Base-by-base conservation (phyloP, 2,888 invertebrate species). In the Belgica antarctica region DNA sequence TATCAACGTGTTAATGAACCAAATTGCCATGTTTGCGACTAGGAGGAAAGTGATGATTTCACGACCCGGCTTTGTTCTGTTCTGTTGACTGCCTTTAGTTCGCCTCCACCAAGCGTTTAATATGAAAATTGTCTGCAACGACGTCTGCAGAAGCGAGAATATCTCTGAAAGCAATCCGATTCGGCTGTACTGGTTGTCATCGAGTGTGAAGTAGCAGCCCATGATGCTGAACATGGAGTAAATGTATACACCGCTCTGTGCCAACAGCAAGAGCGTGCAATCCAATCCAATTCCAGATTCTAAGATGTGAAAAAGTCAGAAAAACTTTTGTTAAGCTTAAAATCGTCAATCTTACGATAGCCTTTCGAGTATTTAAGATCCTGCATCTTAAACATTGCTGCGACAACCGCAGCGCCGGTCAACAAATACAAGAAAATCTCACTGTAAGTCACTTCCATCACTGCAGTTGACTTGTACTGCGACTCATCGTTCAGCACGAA, bases 31-130 rank as follows among this genome's bases (percentile, higher is more conserved):
- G 76, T 91, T 91, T 17, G 89, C 87, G 1, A 91, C 86, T 27
- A 91, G 82, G 10, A 94, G 81, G 78, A 94, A 94, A 0, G 94
- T 94, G 57, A 94, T 89, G 31, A 92, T 83, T 77, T 94, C 90
- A 41, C 94, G 83, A 0, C 93, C 93, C 0, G 94, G 93, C 76
- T 94, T 94, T 46, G 83, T 83, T 15, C 86, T 82, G 24, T 86
- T 85, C 75, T 90, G 89, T 70, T 86, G 86, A 0, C 86, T 83
- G 0, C 87, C 89, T 71, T 82, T 84, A 74, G 92, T 89, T 59
- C 89, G 85, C 1, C 92, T 84, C 83, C 92, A 89, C 79, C 87
- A 87, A 0, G 87, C 83, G 74, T 88, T 88, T 65, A 88, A 15
- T 12, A 92, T 87, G 76, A 89, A 88, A 72, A 89, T 79, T 7